Percentiles rank a stretch among this genome's conserved stretches.
phyloP scores from a whole-genome alignment of 2,888 invertebrate genomes.

The Caradrina kadenii region DNA sequence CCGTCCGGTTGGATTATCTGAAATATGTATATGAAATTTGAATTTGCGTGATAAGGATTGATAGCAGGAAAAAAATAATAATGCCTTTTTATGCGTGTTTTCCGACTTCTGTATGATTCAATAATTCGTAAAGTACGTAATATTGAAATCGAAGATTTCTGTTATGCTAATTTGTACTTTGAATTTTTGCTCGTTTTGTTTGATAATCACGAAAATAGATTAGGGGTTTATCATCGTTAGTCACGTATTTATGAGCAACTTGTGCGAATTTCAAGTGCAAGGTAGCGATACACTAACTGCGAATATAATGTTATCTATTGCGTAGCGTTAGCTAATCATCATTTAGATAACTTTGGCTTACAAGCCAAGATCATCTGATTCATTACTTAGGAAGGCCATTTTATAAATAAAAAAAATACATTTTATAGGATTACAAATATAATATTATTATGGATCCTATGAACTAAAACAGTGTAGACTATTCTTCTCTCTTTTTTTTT shows the following conservation, averaged over 20 bases:
- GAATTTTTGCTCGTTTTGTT: not conserved
- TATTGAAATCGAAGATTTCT: not conserved
- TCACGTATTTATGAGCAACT: not conserved
- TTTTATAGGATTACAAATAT: not conserved
- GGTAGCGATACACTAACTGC: slow-evolving; percentile 2
- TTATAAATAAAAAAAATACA: not conserved
- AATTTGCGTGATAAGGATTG: slow-evolving; percentile 22
- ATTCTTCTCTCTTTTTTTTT: not conserved
- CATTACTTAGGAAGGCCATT: not conserved
- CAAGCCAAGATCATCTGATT: not conserved
- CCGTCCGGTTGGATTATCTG: slow-evolving; percentile 91
- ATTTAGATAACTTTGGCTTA: not conserved
- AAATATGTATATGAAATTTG: slow-evolving; percentile 6
- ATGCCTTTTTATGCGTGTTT: not conserved
- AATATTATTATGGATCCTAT: too few species aligned
- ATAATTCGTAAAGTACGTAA: not conserved
- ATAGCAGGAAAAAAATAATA: slow-evolving; percentile 1
- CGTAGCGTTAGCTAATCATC: slow-evolving; percentile 10
- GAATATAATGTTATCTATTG: slow-evolving; percentile 21
- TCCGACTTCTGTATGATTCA: slow-evolving; percentile 1
- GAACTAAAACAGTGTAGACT: not conserved
- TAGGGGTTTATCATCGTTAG: not conserved
- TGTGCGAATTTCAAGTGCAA: slow-evolving; percentile 5
- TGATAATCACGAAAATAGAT: slow-evolving; percentile 7
- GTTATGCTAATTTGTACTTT: not conserved